Conservation (phyloP, 2,797 vertebrate genomes). For the Mormyrus hasselquistii region DNA sequence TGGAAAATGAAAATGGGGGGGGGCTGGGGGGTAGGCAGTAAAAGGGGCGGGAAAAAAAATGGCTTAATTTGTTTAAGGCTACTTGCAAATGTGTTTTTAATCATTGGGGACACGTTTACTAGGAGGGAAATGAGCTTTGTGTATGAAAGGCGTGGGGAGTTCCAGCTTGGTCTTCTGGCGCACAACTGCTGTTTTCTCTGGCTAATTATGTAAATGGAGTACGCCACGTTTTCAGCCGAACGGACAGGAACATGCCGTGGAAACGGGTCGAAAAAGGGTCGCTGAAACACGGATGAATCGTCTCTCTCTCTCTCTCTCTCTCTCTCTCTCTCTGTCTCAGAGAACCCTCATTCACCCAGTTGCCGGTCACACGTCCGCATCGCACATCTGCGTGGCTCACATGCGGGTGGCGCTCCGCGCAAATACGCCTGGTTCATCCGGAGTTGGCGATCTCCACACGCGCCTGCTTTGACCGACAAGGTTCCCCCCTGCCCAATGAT, state of each 20-base stretch:
- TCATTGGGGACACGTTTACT: slow-evolving; percentile 46
- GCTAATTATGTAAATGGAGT: slow-evolving; percentile 57
- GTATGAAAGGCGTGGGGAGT: neutral
- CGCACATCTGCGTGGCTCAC: neutral
- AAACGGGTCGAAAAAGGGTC: neutral
- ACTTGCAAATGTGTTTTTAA: slow-evolving; percentile 63
- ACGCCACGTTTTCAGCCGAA: neutral
- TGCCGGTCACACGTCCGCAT: neutral
- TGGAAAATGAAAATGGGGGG: slow-evolving; percentile 27
- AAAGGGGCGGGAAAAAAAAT: slow-evolving; percentile 22
- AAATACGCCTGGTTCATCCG: neutral
- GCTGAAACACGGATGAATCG: neutral
- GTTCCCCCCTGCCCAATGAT: neutral
- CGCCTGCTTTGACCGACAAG: neutral
- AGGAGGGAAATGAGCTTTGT: neutral
- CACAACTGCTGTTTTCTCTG: slow-evolving; percentile 1
- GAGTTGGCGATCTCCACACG: neutral
- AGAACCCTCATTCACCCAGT: neutral
- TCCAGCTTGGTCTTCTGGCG: slow-evolving; percentile 38
- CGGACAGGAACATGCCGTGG: neutral
- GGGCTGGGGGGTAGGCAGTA: neutral
- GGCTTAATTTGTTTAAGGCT: slow-evolving; percentile 58
- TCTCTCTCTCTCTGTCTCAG: neutral
- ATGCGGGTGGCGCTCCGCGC: neutral
- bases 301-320: neutral